Base-by-base conservation (phyloP, 2,797 vertebrate genomes). In the Pyrocephalus nanus region DNA sequence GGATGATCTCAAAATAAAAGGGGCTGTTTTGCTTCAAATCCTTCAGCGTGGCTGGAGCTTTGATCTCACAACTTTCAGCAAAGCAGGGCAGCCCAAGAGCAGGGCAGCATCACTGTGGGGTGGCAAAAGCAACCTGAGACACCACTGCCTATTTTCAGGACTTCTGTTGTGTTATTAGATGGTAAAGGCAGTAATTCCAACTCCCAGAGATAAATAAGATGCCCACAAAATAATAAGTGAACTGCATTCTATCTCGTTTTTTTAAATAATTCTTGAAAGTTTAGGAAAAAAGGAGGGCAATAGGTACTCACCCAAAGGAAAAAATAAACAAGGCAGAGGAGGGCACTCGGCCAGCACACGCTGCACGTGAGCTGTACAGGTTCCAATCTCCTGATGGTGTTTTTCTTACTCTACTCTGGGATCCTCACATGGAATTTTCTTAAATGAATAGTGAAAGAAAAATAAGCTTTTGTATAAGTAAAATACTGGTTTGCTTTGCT, bases 1-100 rank as follows among this genome's bases (percentile, higher is more conserved):
- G 93, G 82, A 78, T 64, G 40, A 38, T 92, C 58, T 93, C 76
- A 81, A 95, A 78, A 64, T 51, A 64, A 54, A 96, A 92, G 64
- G 58, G 50, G 36, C 71, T 76, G 70, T 38, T 92, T 90, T 82
- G 60, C 67, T 91, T 96, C 60, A 80, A 66, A 42, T 65, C 84
- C 85, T 70, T 69, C 64, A 79, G 47, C 23, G 8, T 5, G 26
- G 55, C 32, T 84, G 73, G 57, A 90, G 26, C 91, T 86, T 70
- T 72, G 34, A 8, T 29, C 45, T 40, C 51, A 40, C 66, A 72
- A 38, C 55, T 77, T 53, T 64, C 26, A 51, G 86, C 36, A 70
- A 66, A 81, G 77, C 61, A 88, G 72, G 12, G n/a, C 5, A 1
- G 6, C 29, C 50, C 74, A 42, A 43, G 36, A 81, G 77, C 61